A percentile compares a stretch with the other conserved stretches of the same genome.
Evolutionary conservation across 2,888 invertebrate genomes (phyloP).

Genomic region (Himalopsyche anomala): DNA sequence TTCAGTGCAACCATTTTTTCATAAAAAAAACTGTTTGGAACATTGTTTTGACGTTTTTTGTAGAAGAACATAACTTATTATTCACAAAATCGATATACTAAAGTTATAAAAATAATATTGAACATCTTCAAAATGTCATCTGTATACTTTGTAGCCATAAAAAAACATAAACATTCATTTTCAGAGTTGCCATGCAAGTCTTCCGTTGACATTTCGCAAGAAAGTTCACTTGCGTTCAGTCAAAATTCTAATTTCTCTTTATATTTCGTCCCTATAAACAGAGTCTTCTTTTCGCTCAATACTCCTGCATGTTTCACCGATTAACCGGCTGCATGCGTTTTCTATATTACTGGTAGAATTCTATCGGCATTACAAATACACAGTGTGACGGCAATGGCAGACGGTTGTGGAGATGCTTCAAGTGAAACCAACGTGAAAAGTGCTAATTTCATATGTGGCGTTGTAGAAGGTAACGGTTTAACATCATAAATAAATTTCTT

Average conservation of each 20-base stretch:
- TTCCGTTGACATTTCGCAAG: constrained; percentile 15
- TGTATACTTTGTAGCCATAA: not conserved
- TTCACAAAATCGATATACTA: too few species aligned
- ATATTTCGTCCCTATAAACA: not conserved
- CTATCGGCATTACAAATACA: not conserved
- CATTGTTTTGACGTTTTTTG: too few species aligned
- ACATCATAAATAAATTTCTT: not conserved
- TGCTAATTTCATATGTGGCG: constrained; percentile 90
- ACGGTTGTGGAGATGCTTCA: constrained; percentile 44
- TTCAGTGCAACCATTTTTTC: too few species aligned
- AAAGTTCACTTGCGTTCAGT: not conserved
- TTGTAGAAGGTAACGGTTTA: constrained; percentile 86
- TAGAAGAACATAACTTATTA: too few species aligned
- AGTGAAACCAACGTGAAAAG: constrained; percentile 46
- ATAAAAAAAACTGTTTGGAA: too few species aligned
- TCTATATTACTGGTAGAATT: not conserved
- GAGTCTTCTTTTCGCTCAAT: not conserved
- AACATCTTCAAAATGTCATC: too few species aligned
- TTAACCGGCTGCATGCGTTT: not conserved
- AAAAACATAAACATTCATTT: constrained; percentile 15
- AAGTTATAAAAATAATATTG: too few species aligned
- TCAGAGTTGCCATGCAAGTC: not conserved
- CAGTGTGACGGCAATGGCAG: constrained; percentile 56
- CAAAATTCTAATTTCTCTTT: not conserved
- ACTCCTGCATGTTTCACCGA: not conserved